Evolutionary conservation across 2,113 vertebrate genomes (phyloP).

Genomic region (Aleadryas rufinucha): DNA sequence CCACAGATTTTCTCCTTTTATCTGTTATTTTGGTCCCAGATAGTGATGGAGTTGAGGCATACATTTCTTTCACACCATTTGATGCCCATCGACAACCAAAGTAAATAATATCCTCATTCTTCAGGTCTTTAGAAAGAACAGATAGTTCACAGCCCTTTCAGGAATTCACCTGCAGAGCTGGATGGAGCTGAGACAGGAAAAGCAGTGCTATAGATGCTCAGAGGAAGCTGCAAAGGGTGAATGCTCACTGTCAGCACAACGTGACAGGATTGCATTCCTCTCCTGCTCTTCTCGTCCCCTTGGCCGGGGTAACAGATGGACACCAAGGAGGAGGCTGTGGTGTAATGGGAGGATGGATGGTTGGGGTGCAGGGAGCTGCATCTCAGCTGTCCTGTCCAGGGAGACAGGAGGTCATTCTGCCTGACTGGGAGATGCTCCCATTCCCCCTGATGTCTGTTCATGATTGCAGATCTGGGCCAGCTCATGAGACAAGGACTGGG

Average conservation of each 20-base stretch:
- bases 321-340: background rate
- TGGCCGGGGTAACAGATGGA: background rate
- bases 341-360: background rate
- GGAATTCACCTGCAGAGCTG: slow-evolving; percentile 3
- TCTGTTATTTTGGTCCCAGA: slow-evolving; percentile 74
- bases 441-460: background rate
- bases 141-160: background rate
- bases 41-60: slow-evolving; percentile 65
- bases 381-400: background rate
- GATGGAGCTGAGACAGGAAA: background rate
- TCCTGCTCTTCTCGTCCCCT: background rate
- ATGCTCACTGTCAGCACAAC: background rate
- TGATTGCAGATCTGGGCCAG: background rate
- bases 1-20: slow-evolving; percentile 57
- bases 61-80: slow-evolving; percentile 64
- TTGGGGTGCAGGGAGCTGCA: background rate
- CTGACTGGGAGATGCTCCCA: background rate
- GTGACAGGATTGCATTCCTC: background rate
- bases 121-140: background rate
- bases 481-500: background rate
- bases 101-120: slow-evolving; percentile 58
- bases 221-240: background rate
- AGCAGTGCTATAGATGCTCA: background rate
- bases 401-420: background rate
- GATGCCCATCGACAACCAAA: slow-evolving; percentile 44